A percentile compares a stretch with the other conserved stretches of the same genome.
Conservation (phyloP, 2,888 invertebrate species). For the Leucophenga maculata region DNA sequence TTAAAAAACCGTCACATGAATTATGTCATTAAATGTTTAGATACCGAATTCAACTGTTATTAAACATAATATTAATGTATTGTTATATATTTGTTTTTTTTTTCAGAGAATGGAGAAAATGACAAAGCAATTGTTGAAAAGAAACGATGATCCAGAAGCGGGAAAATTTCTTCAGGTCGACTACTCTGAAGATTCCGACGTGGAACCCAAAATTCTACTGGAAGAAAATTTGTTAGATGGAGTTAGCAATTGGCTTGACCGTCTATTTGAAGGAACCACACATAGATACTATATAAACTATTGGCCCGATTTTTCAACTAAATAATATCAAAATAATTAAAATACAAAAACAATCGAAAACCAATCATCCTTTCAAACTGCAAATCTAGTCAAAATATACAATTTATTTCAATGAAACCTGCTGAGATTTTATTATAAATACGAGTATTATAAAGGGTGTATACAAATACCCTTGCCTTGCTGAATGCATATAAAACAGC, state of each 20-base stretch:
- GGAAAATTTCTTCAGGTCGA: conserved; percentile 91
- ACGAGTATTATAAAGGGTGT: no score
- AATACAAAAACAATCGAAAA: conserved; percentile 46
- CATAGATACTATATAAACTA: conserved; percentile 96
- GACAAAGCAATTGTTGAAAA: conserved; percentile 75
- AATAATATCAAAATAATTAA: conserved; percentile 73
- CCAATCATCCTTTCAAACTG: conserved; percentile 24
- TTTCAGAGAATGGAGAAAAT: conserved; percentile 81
- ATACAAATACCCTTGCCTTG: no score
- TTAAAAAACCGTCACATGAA: no score
- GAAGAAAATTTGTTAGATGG: conserved; percentile 90
- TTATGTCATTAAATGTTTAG: no score
- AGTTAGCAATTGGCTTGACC: conserved; percentile 95
- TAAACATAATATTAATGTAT: no score
- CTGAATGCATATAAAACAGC: no score
- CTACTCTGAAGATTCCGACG: conserved; percentile 77
- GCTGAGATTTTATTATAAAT: no score
- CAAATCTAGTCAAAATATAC: conserved; percentile 22
- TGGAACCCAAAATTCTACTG: conserved; percentile 74
- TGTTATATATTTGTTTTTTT: conserved; percentile 29
- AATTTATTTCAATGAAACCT: no score
- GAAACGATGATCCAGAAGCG: conserved; percentile 80
- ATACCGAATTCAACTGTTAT: no score
- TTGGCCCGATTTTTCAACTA: conserved; percentile 97
- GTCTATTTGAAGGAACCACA: conserved; percentile 95